Conservation (phyloP, 2,797 vertebrate species). For the Gorsachius magnificus region DNA sequence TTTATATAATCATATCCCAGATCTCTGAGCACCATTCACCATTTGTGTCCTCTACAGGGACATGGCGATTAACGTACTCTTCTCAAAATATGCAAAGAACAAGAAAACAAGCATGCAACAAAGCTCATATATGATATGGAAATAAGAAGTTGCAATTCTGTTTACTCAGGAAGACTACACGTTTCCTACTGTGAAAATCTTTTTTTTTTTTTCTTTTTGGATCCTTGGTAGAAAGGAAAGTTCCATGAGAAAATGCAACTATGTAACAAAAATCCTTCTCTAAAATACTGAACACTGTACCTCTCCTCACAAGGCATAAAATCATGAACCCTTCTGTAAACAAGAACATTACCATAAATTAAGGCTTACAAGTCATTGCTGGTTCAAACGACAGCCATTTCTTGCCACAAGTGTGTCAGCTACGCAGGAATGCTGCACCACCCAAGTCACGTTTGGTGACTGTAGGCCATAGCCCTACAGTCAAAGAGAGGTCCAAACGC, state of each 20-base stretch:
- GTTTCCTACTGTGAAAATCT: neutral
- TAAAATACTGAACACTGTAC: neutral
- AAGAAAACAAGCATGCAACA: neutral
- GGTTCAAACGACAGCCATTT: constrained; percentile 7
- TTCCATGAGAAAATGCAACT: neutral
- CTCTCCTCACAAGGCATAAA: neutral
- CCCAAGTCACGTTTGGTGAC: neutral
- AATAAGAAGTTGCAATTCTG: neutral
- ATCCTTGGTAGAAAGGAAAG: neutral
- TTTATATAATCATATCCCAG: neutral
- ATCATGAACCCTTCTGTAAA: neutral
- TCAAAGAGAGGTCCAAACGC: neutral
- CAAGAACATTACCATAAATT: constrained; percentile 7
- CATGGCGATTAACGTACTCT: neutral
- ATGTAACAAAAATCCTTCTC: neutral
- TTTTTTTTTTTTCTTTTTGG: neutral
- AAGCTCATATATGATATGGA: neutral
- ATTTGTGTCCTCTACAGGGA: neutral
- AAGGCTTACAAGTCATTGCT: neutral
- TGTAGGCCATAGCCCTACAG: neutral
- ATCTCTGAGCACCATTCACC: neutral
- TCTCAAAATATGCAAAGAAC: neutral
- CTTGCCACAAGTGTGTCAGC: neutral
- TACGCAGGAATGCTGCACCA: constrained; percentile 18
- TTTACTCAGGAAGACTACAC: neutral